Evolutionary conservation across 2,113 vertebrate species (phyloP).

Genomic region (Holacanthus passer): DNA sequence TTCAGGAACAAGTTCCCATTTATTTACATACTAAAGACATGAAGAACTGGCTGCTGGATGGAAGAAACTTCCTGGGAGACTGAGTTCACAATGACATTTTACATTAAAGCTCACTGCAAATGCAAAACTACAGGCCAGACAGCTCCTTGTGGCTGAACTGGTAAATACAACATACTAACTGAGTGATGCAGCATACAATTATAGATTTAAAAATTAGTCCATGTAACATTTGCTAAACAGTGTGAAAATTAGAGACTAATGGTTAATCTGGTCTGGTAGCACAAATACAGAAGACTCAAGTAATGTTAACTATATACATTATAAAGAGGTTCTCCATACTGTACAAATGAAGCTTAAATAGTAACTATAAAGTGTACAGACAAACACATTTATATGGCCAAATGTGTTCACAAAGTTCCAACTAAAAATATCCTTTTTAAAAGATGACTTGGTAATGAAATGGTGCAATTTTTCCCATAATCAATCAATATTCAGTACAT

Average conservation of each 20-base stretch:
- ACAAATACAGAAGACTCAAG: no score
- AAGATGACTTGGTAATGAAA: no score
- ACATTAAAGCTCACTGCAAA: not conserved
- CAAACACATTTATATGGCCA: no score
- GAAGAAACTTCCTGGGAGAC: constrained; percentile 6
- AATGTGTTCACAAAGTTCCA: no score
- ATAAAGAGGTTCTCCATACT: no score
- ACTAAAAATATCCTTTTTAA: no score
- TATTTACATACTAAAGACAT: not conserved
- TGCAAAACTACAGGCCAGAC: not conserved
- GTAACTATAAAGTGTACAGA: no score
- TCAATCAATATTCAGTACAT: no score
- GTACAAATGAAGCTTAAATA: no score
- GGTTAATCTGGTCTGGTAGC: not conserved
- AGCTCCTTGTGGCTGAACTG: constrained; percentile 10
- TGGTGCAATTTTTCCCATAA: no score
- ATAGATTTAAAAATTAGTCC: not conserved
- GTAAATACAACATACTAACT: constrained; percentile 3
- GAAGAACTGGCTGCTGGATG: not conserved
- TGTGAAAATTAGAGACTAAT: not conserved
- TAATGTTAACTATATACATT: no score
- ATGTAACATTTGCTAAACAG: not conserved
- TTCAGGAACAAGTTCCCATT: not conserved
- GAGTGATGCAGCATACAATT: no score
- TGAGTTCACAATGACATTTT: not conserved